These are phyloP conservation scores for Linnaemya vulpina DNA, from an alignment of 2,888 invertebrate genomes.

Conservation along the genomic window DNA sequence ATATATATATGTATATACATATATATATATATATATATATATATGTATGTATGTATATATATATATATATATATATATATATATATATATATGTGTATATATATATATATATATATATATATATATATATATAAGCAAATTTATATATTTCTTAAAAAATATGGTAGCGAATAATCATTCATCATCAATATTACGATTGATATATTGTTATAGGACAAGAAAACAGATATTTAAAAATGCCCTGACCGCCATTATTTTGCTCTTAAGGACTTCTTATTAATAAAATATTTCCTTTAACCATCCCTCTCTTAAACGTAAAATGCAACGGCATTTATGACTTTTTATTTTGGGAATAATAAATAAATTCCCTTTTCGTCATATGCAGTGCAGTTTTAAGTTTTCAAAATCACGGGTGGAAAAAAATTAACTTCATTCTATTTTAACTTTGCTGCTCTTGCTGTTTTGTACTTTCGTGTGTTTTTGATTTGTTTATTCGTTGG, in stretches of 20 bases:
- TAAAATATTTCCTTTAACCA: not conserved
- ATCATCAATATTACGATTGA: no score
- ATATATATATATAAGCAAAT: no score
- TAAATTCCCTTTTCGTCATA: slow-evolving; percentile 18
- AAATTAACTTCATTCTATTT: slow-evolving; percentile 46
- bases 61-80: no score
- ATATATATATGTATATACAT: no score
- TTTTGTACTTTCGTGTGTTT: slow-evolving; percentile 53
- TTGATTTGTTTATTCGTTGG: slow-evolving; percentile 42
- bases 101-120: no score
- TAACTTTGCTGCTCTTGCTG: slow-evolving; percentile 55
- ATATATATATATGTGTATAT: no score
- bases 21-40: no score
- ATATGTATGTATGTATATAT: no score
- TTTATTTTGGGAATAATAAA: not conserved
- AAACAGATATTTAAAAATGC: no score
- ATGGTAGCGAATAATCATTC: no score
- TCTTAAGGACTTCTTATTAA: not conserved
- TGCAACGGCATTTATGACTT: not conserved
- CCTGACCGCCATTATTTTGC: not conserved
- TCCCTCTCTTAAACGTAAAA: slow-evolving; percentile 6
- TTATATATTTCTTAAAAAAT: no score
- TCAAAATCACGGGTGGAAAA: not conserved
- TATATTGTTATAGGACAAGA: no score
- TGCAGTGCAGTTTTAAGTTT: slow-evolving; percentile 23